phyloP scores from a whole-genome alignment of 2,113 vertebrate genomes.

The Silurus asotus region DNA sequence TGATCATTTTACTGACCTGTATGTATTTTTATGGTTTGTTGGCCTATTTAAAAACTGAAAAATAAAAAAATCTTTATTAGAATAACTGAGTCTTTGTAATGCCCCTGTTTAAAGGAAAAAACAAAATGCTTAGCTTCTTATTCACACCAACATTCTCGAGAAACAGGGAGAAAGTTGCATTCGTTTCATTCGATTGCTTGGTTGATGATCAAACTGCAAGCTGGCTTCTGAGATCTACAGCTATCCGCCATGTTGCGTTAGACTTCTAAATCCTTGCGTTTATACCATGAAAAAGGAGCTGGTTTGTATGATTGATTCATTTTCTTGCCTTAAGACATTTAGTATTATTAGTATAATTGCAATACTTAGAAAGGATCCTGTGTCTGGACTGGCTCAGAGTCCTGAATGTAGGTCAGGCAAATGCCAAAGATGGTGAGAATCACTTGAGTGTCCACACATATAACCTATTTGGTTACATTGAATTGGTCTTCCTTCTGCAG shows the following conservation, averaged over 20 bases:
- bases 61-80: slow-evolving; percentile 76
- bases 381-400: background rate
- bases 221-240: background rate
- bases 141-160: background rate
- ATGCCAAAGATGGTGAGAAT: background rate
- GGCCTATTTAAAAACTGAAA: slow-evolving; percentile 71
- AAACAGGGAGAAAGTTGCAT: background rate
- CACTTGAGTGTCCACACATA: background rate
- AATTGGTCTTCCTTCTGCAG: no score
- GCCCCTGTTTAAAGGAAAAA: background rate
- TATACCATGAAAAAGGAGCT: background rate
- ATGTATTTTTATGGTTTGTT: slow-evolving; percentile 66
- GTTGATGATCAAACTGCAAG: background rate
- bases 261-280: background rate
- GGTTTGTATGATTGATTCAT: background rate
- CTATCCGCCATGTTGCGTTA: background rate
- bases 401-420: background rate
- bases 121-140: background rate
- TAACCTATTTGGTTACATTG: no score
- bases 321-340: background rate
- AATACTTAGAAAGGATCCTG: background rate
- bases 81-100: slow-evolving; percentile 26
- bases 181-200: background rate
- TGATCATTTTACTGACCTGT: slow-evolving; percentile 66
- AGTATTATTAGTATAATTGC: no score